phyloP scores from a whole-genome alignment of 2,113 vertebrate species.

The Heliornis fulica region DNA sequence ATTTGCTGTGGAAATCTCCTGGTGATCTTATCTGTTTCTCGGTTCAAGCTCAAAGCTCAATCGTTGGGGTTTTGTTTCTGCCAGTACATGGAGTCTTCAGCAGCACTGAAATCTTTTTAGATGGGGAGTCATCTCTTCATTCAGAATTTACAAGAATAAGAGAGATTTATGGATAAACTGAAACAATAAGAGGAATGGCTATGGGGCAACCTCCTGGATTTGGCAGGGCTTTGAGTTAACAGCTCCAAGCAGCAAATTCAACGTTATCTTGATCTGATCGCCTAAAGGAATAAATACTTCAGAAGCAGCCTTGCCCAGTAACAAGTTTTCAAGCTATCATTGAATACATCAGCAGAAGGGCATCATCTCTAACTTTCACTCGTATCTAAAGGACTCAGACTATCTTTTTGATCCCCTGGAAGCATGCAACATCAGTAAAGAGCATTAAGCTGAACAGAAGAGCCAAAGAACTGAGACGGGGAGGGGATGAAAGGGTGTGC shows the following conservation, averaged over 20 bases:
- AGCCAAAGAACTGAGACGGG: not conserved
- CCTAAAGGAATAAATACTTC: slow-evolving; percentile 23
- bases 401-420: not conserved
- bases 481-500: not conserved
- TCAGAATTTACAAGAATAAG: slow-evolving; percentile 34
- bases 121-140: slow-evolving; percentile 32
- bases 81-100: slow-evolving; percentile 13
- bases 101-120: slow-evolving; percentile 20
- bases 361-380: not conserved
- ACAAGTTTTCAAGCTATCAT: not conserved
- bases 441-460: not conserved
- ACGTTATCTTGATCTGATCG: slow-evolving; percentile 2
- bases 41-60: slow-evolving; percentile 49
- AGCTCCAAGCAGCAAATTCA: not conserved
- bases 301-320: not conserved
- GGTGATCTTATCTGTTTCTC: slow-evolving; percentile 65
- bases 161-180: slow-evolving; percentile 45
- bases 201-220: not conserved
- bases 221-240: not conserved
- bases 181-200: slow-evolving; percentile 39
- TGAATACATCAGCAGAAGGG: not conserved
- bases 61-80: slow-evolving; percentile 37
- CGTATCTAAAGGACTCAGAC: not conserved
- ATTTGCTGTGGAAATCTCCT: slow-evolving; percentile 65
- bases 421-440: not conserved